Evolutionary conservation across 2,888 invertebrate species (phyloP).

Genomic region (Lasioglossum vierecki): DNA sequence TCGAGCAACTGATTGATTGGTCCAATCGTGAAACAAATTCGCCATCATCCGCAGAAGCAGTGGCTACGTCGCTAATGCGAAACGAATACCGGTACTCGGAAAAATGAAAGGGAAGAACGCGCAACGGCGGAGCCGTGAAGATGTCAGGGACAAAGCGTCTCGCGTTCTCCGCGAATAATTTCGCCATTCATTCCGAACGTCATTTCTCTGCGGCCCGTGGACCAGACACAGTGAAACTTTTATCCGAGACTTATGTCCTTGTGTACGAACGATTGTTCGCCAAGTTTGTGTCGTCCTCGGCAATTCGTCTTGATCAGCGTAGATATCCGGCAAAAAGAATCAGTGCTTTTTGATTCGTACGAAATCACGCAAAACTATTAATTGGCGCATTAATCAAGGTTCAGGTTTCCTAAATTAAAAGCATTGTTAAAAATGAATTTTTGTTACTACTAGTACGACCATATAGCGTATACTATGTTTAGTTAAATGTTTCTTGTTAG

Average conservation of each 20-base stretch:
- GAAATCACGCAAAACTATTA: conserved; percentile 70
- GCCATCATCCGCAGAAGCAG: background rate
- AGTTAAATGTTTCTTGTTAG: too few species aligned
- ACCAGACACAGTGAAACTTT: background rate
- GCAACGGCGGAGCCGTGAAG: conserved; percentile 53
- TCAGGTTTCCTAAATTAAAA: too few species aligned
- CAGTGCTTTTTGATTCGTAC: conserved; percentile 67
- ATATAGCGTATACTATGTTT: too few species aligned
- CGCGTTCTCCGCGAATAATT: conserved; percentile 63
- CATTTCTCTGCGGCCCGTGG: conserved; percentile 50
- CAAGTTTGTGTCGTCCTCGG: background rate
- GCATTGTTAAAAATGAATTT: too few species aligned
- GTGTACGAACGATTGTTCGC: conserved; percentile 5
- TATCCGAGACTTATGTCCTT: background rate
- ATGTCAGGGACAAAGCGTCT: conserved; percentile 64
- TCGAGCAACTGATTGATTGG: background rate
- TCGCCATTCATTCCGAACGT: conserved; percentile 59
- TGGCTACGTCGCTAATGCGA: conserved; percentile 29
- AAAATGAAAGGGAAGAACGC: conserved; percentile 47
- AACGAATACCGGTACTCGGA: conserved; percentile 31
- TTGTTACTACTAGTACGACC: too few species aligned
- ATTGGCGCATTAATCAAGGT: conserved; percentile 71
- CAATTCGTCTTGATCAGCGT: background rate
- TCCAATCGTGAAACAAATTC: conserved; percentile 19
- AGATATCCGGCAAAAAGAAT: conserved; percentile 26